Evolutionary conservation across 1,140 invertebrate genomes (phyloP), one percentile per base, ranked within the genome.

Genomic region (Portunus trituberculatus): DNA sequence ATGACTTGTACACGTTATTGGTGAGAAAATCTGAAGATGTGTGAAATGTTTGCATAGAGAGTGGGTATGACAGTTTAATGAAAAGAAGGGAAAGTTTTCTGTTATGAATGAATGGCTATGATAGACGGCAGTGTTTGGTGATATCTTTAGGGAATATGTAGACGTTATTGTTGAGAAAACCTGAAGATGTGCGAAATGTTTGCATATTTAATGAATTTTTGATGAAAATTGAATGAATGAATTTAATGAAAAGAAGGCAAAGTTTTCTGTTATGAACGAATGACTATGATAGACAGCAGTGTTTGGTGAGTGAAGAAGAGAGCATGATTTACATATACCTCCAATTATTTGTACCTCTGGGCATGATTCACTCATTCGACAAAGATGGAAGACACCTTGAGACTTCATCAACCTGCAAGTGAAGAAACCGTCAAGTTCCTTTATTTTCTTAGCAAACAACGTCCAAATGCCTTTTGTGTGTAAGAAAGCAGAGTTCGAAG

Each of bases 311-410:
- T 76, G 67, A 76, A n/a, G 16, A 8, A 76, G 67, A n/a, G 67
- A 76, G 67, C 67, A 25, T 76, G 67, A 76, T n/a, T 25, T 76
- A 39, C 39, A 6, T 39, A 76, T 76, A 25, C 20, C 67, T 20
- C 12, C 29, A 16, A 88, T 32, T 88, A 88, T 28, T 32, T 88
- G 86, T 88, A 88, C 86, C 86, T 88, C 10, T 14, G 86, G 86
- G 86, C 86, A 46, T 31, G 86, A 29, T 88, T 88, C 45, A 88
- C 31, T 39, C 14, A 88, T 39, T 45, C 86, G 6, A 28, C 0
- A 0, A 88, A 88, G 45, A 31, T 32, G 86, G 12, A 29, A n/a
- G 20, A 46, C 32, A 32, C 25, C 45, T 45, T 39, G 39, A 39
- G 39, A 39, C 39, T 39, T 39, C 86, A 46, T 88, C 14, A 88